Evolutionary conservation across 2,113 vertebrate species (phyloP), one percentile per base, ranked within the genome.

Genomic region (Proteles cristata): DNA sequence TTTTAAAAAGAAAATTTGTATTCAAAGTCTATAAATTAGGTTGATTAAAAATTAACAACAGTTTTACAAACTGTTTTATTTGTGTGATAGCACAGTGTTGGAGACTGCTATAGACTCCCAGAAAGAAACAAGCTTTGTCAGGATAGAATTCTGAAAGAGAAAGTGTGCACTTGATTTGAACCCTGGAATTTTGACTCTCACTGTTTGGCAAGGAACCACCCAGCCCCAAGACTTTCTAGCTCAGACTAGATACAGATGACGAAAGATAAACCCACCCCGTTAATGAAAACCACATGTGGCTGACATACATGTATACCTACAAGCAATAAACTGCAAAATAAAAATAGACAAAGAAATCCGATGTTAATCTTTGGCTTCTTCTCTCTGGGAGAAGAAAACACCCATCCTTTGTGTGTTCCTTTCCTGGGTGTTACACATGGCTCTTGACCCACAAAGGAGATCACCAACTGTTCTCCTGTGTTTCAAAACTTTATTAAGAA

Each of bases 1-100:
- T 89, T 92, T 95, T 92, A 71, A 94, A 95, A 95, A 95, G 90
- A 96, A 92, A 86, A 77, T 97, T 61, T 77, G 58, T 87, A 82
- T 95, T 94, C 74, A 86, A 97, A 95, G 88, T 63, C n/a, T 55
- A 93, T 83, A 94, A 71, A 97, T 94, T 89, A 61, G 17, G 88
- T 5, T 82, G 80, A 66, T 97, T 93, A 95, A 92, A 96, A 82
- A 58, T 71, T 77, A 95, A 85, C 9, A 71, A 71, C 7, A 12
- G 2, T 90, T 43, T 96, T 61, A 71, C 58, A 71, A 94, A 92
- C 43, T 50, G 74, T 53, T 79, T 79, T 79, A 88, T 81, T 71
- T 92, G 26, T 65, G 21, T 26, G n/a, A 17, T 43, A 50, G 50
- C 33, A 16, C 31, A 43, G 31, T 2, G 2, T 21, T 69, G 48